Percentiles rank a stretch among this genome's conserved stretches.
Conservation (phyloP, 2,113 vertebrate genomes). For the Uria lomvia region DNA sequence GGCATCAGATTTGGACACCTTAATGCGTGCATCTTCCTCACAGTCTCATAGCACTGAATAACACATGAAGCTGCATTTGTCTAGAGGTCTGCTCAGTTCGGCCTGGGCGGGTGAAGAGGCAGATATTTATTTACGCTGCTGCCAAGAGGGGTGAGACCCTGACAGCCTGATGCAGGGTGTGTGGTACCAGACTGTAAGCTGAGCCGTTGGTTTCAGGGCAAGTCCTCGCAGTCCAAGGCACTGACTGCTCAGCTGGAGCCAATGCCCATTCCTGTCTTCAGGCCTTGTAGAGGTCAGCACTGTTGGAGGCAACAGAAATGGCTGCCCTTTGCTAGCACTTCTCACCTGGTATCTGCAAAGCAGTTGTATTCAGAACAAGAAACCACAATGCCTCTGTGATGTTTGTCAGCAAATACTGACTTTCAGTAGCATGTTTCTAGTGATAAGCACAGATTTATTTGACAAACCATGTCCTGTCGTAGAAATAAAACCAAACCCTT, state of each 20-base stretch:
- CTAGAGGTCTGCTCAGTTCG: slow-evolving; percentile 15
- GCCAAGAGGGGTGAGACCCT: not conserved
- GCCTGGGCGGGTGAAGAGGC: not conserved
- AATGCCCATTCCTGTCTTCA: fast-evolving
- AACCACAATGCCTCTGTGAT: not conserved
- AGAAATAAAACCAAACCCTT: not conserved
- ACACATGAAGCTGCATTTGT: slow-evolving; percentile 37
- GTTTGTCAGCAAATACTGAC: not conserved
- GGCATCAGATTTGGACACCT: slow-evolving; percentile 52
- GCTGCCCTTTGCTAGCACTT: not conserved
- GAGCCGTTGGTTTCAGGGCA: not conserved
- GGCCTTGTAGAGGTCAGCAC: not conserved
- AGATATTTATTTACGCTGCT: not conserved
- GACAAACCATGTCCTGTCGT: not conserved
- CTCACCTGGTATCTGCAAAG: not conserved
- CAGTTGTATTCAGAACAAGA: not conserved
- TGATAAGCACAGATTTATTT: not conserved
- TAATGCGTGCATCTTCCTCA: slow-evolving; percentile 23
- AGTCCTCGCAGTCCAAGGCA: fast-evolving
- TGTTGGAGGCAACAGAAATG: not conserved
- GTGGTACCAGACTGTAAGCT: not conserved
- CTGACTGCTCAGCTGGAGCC: not conserved
- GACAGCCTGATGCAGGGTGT: not conserved
- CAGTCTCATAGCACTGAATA: slow-evolving; percentile 50
- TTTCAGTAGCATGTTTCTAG: not conserved